Evolutionary conservation across 2,797 vertebrate genomes (phyloP).

Genomic region (Crenuchus spilurus): DNA sequence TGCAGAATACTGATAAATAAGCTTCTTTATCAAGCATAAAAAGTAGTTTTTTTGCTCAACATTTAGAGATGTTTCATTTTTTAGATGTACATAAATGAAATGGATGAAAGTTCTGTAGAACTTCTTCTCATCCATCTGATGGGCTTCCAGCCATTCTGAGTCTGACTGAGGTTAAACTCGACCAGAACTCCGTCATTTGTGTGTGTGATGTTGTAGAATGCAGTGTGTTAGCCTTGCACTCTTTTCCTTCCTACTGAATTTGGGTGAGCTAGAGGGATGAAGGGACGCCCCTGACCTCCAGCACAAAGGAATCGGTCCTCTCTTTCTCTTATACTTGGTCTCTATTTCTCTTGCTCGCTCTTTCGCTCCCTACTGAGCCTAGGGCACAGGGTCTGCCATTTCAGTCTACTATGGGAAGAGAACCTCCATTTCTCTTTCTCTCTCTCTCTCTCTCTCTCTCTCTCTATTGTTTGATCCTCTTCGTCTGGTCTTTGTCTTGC

Average conservation of each 20-base stretch:
- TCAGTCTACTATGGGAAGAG: slow-evolving; percentile 66
- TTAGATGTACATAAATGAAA: too few relatives aligned
- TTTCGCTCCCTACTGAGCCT: slow-evolving; percentile 45
- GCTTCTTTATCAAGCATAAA: too few relatives aligned
- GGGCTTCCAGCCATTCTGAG: slow-evolving; percentile 4
- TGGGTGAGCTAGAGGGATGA: slow-evolving; percentile 24
- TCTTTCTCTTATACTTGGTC: slow-evolving; percentile 35
- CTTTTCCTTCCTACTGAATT: slow-evolving; percentile 27
- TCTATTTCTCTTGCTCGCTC: slow-evolving; percentile 45
- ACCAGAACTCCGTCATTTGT: slow-evolving; percentile 27
- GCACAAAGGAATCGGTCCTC: slow-evolving; percentile 42
- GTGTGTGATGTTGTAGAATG: background rate
- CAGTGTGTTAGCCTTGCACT: slow-evolving; percentile 1
- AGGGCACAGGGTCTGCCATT: slow-evolving; percentile 47
- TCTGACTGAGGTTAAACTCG: slow-evolving; percentile 21
- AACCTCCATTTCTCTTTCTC: slow-evolving; percentile 62
- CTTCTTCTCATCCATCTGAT: too few relatives aligned
- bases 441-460: slow-evolving; percentile 2
- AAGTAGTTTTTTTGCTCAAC: too few relatives aligned
- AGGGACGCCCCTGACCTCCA: slow-evolving; percentile 42
- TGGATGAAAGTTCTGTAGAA: too few relatives aligned
- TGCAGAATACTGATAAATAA: too few relatives aligned
- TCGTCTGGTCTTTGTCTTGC: slow-evolving; percentile 35
- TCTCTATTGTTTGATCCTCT: slow-evolving; percentile 30
- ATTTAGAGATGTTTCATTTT: too few relatives aligned